Conservation (phyloP, 2,113 vertebrate genomes). For the Phrynosoma blainvillii region DNA sequence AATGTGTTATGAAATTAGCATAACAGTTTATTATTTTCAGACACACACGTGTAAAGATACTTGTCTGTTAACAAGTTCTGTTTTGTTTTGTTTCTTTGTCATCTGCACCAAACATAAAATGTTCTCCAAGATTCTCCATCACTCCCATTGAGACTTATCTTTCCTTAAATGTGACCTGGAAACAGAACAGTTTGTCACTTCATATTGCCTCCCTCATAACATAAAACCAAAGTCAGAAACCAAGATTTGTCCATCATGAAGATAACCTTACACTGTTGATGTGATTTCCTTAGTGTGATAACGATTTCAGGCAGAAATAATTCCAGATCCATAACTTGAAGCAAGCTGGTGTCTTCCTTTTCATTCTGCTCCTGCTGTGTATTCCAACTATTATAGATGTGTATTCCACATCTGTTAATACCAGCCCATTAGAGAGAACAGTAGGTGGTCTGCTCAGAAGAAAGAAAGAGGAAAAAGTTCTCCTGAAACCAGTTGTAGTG, state of each 20-base stretch:
- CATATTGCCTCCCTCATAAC: background rate
- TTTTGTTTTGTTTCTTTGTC: background rate
- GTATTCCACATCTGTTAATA: constrained; percentile 71
- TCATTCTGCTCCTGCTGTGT: constrained; percentile 11
- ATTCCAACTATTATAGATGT: constrained; percentile 55
- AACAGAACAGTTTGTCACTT: background rate
- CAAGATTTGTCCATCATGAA: background rate
- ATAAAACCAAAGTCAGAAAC: background rate
- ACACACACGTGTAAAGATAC: background rate
- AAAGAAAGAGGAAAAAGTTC: background rate
- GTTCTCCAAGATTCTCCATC: background rate
- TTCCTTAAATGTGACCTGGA: background rate
- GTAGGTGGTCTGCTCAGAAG: constrained; percentile 38
- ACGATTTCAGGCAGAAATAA: constrained; percentile 17
- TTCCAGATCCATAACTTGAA: constrained; percentile 39
- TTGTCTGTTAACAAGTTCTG: too few relatives aligned
- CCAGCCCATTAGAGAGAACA: constrained; percentile 75
- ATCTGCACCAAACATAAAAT: too few relatives aligned
- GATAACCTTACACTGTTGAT: background rate
- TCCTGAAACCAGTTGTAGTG: background rate
- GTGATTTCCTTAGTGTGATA: background rate
- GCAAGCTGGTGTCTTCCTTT: constrained; percentile 54
- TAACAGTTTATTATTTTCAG: background rate
- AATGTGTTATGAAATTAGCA: background rate
- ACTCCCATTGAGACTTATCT: background rate